These are phyloP conservation scores for Drosophila santomea DNA, from an alignment of 1,140 invertebrate species.

Conservation along the genomic window DNA sequence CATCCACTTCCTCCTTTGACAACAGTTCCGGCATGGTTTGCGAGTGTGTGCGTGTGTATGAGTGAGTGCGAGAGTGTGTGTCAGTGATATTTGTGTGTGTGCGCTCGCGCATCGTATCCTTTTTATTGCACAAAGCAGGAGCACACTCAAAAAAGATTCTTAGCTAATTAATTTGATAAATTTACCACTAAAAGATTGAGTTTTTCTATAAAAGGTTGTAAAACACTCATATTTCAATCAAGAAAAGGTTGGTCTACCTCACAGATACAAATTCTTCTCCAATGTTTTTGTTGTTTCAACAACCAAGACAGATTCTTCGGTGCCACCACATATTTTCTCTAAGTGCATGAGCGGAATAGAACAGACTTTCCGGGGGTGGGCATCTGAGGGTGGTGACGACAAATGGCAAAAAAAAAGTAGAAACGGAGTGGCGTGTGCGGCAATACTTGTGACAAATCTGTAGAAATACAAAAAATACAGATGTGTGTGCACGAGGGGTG, in stretches of 20 bases:
- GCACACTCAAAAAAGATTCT: conserved; percentile 15
- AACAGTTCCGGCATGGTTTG: conserved; percentile 51
- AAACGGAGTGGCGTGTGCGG: conserved; percentile 56
- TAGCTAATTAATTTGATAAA: background rate
- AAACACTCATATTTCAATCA: too few species aligned
- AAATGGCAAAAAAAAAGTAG: conserved; percentile 57
- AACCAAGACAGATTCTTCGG: too few species aligned
- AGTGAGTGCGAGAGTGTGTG: conserved; percentile 35
- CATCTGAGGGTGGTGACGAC: conserved; percentile 57
- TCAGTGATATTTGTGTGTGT: conserved; percentile 75
- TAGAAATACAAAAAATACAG: conserved; percentile 42
- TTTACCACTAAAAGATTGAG: background rate
- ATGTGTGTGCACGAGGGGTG: conserved; percentile 48
- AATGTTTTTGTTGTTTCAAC: background rate
- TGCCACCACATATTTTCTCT: background rate
- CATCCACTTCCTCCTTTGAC: conserved; percentile 51
- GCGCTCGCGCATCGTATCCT: conserved; percentile 76
- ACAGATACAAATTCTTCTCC: background rate
- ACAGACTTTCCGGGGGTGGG: conserved; percentile 21
- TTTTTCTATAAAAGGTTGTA: too few species aligned
- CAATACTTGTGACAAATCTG: conserved; percentile 79
- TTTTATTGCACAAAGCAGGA: conserved; percentile 67
- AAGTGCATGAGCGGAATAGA: conserved; percentile 1
- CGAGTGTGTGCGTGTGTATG: conserved; percentile 3
- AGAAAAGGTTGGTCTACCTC: background rate